A percentile compares a stretch with the other conserved stretches of the same genome.
These are phyloP conservation scores for Limnodromus scolopaceus DNA, from an alignment of 2,797 vertebrate species.

Conservation along the genomic window DNA sequence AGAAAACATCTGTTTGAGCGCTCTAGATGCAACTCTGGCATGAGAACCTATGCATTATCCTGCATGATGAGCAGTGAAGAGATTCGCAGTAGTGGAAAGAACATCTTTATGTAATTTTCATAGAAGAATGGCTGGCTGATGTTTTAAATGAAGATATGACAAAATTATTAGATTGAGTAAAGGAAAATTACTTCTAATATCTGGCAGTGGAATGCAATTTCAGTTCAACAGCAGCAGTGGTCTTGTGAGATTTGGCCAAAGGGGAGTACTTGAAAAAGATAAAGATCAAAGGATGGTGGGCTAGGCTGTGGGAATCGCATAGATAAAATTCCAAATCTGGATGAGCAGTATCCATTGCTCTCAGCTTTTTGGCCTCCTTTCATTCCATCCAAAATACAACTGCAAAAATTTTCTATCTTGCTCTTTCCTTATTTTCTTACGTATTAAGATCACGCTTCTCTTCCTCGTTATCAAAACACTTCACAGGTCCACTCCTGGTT, in stretches of 20 bases:
- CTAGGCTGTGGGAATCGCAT: neutral
- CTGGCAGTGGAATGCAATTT: slow-evolving; percentile 26
- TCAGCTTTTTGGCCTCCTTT: neutral
- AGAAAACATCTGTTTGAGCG: neutral
- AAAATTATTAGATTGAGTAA: neutral
- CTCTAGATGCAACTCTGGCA: neutral
- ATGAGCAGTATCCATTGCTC: neutral
- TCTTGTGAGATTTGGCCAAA: neutral
- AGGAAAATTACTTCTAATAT: neutral
- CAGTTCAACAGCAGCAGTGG: neutral
- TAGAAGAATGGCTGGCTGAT: neutral
- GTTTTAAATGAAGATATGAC: slow-evolving; percentile 12
- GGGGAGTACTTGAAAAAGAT: neutral
- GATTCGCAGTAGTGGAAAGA: neutral
- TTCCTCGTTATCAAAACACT: neutral
- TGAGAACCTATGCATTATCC: neutral
- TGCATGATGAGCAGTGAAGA: neutral
- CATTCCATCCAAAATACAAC: neutral
- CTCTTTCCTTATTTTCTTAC: neutral
- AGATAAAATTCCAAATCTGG: neutral
- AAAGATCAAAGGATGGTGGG: slow-evolving; percentile 23
- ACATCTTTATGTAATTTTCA: neutral
- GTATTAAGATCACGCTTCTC: neutral
- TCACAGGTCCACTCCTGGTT: neutral
- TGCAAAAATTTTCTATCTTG: neutral